Evolutionary conservation across 2,888 invertebrate species (phyloP), one percentile per base, ranked within the genome.

Genomic region (Furcula furcula): DNA sequence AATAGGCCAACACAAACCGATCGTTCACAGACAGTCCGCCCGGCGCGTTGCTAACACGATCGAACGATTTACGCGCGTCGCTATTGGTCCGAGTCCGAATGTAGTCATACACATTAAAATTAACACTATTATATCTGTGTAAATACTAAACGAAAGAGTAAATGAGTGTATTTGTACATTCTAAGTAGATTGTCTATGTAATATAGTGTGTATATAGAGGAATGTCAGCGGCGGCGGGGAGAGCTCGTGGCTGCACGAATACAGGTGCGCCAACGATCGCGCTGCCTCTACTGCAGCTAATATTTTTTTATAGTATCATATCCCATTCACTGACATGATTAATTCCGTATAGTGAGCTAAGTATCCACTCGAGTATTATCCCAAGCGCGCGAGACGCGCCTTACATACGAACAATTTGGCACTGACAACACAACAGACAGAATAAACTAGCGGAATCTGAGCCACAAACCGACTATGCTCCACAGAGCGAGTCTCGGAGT

Each of bases 371-470:
- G 7, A 12, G 5, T 23, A 18, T 18, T 29, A 29, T 15, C 16
- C 15, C 15, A 13, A 25, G 34, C 22, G 27, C 33, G 29, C 31
- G 15, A 14, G 25, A 40, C 40, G 23, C 38, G 33, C 47, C 56
- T 56, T 59, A 55, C 43, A 58, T 34, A 59, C 55, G 44, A 60
- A 67, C 52, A 67, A 68, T 73, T 75, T 75, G 74, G 74, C 74
- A 75, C 75, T 68, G 65, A 58, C 40, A 59, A 60, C n/a, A 60
- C 48, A 53, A 62, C 57, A 29, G 31, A 33, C 34, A 31, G 33
- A 19, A 33, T n/a, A 15, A 34, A 32, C 32, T 39, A 45, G 46
- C 37, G 29, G 20, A 29, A 45, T 16, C 36, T 2, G 16, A 3
- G 16, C 16, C 16, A n/a, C n/a, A 9, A 5, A n/a, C 21, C 9